A percentile compares a stretch with the other conserved stretches of the same genome.
Conservation (phyloP, 2,113 vertebrate species). For the Myotis lucifugus region DNA sequence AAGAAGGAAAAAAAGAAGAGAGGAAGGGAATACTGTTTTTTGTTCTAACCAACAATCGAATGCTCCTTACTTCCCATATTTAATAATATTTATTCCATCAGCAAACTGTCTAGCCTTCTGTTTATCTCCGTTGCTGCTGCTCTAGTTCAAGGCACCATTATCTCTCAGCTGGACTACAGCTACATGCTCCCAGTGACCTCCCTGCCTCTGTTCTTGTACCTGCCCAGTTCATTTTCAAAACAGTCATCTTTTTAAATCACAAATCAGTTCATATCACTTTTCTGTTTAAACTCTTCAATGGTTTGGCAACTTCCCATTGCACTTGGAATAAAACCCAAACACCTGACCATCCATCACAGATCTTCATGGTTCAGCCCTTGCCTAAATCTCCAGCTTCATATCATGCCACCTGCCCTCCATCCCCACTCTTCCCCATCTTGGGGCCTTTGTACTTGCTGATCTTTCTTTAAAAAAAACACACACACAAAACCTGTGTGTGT, state of each 20-base stretch:
- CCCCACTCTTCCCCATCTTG: not conserved
- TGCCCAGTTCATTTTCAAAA: not conserved
- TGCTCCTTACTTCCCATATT: not conserved
- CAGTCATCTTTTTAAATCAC: not conserved
- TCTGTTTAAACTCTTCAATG: not conserved
- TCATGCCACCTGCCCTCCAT: not conserved
- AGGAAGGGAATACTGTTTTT: not conserved
- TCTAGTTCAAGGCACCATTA: not conserved
- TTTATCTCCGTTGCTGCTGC: not conserved
- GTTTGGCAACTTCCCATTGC: not conserved
- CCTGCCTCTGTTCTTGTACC: not conserved
- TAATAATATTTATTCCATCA: conserved; percentile 1
- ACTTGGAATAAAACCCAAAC: not conserved
- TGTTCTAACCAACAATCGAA: not conserved
- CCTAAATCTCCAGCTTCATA: not conserved
- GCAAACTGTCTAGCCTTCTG: not conserved
- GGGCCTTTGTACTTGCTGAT: not conserved
- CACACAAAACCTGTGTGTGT: no score
- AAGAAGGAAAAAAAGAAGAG: not conserved
- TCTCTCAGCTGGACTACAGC: not conserved
- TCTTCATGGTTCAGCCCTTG: not conserved
- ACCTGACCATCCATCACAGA: not conserved
- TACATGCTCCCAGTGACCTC: not conserved
- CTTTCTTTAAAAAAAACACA: not conserved
- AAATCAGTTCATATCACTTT: not conserved